Evolutionary conservation across 2,797 vertebrate species (phyloP).

Genomic region (Notoglanidium macrostoma): DNA sequence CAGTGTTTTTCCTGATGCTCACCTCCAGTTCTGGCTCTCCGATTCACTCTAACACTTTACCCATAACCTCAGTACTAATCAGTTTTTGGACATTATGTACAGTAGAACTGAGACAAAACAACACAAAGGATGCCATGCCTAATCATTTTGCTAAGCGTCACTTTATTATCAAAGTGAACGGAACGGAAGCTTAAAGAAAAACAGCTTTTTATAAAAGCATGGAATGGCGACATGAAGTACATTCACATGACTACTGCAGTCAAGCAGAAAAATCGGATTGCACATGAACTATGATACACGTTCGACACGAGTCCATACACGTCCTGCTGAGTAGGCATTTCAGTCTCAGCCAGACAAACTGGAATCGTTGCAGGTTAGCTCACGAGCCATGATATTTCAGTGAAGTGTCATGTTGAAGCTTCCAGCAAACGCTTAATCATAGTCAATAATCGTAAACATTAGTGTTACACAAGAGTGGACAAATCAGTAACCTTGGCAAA

Average conservation of each 20-base stretch:
- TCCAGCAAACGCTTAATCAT: not conserved
- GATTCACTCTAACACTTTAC: not conserved
- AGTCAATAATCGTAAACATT: not conserved
- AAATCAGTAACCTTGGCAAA: not conserved
- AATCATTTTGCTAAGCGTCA: not conserved
- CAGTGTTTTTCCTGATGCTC: not conserved
- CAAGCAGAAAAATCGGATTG: not conserved
- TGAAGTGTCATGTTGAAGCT: not conserved
- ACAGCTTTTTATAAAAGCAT: slow-evolving; percentile 17
- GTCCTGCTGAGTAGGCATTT: not conserved
- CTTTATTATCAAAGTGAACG: slow-evolving; percentile 35
- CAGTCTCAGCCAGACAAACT: not conserved
- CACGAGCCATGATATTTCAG: not conserved
- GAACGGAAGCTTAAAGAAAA: not conserved
- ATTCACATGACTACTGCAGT: not conserved
- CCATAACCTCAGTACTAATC: not conserved
- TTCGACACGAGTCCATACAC: not conserved
- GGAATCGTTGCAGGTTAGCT: not conserved
- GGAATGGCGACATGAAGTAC: slow-evolving; percentile 53
- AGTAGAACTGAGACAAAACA: not conserved
- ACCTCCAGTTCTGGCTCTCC: not conserved
- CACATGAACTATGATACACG: not conserved
- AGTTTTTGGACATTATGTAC: not conserved
- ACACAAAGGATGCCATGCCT: not conserved
- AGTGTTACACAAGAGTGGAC: not conserved